Evolutionary conservation across 2,113 vertebrate species (phyloP), one percentile per base, ranked within the genome.

Genomic region (Origma solitaria): DNA sequence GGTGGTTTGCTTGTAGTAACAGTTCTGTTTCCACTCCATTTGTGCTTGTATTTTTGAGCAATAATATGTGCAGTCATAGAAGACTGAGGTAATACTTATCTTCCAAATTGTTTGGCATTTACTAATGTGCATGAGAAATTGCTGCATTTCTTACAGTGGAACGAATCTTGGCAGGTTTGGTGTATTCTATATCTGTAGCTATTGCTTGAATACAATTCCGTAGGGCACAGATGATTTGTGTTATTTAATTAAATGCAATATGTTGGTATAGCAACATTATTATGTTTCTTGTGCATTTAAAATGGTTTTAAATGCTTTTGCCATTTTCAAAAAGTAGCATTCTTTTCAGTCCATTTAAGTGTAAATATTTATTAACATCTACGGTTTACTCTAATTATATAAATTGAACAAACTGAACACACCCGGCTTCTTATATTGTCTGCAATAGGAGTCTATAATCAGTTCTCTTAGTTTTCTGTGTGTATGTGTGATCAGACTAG

Each of bases 281-380:
- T 70, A 11, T 12, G 6, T 76, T 82, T 57, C n/a, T 64, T 53
- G 13, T 40, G 38, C 15, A 54, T 65, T 84, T 64, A 11, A 21
- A 40, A 47, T 44, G 50, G 30, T 64, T 95, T 84, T 33, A 51
- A 78, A 68, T 38, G 7, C 7, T 70, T 83, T 61, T 78, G 20
- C 57, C 79, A 10, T 61, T 92, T 87, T 90, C 37, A 66, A 54
- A 80, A 88, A 85, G 50, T 73, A 65, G 9, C 35, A 7, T 94
- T 61, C 16, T 54, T 90, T 65, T 54, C 54, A 69, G 30, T 77
- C 60, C 33, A 22, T 15, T 18, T 35, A 49, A 70, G 42, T 64
- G 78, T 90, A 50, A 94, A 77, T 91, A 88, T 92, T 93, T 93
- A 85, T 92, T 90, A 73, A 77, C 47, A 56, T 47, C 93, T 96